These are phyloP conservation scores for Biston betularia DNA, from an alignment of 2,888 invertebrate genomes.

Conservation along the genomic window DNA sequence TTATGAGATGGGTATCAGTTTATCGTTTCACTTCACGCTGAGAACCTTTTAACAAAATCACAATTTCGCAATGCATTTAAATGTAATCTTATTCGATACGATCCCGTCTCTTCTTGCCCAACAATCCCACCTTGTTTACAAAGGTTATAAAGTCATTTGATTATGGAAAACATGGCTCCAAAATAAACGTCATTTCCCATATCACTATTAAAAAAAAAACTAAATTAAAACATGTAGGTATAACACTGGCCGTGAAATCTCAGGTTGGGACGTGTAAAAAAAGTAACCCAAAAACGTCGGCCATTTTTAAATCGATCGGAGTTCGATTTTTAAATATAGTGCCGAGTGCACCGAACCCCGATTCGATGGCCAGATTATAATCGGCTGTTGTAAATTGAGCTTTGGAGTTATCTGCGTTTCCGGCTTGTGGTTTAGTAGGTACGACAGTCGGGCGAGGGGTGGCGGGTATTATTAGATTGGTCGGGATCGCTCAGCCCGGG, in stretches of 20 bases:
- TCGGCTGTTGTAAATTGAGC: conserved; percentile 65
- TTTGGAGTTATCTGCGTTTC: conserved; percentile 50
- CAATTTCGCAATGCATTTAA: conserved; percentile 72
- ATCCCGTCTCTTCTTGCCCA: conserved; percentile 50
- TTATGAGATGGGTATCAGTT: conserved; percentile 61
- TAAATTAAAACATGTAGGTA: conserved; percentile 60
- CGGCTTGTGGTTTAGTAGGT: conserved; percentile 49
- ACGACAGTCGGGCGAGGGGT: conserved; percentile 52
- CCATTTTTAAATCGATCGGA: conserved; percentile 76
- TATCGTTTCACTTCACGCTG: conserved; percentile 69
- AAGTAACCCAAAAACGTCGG: conserved; percentile 53
- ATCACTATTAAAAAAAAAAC: conserved; percentile 42
- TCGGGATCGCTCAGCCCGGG: conserved; percentile 70
- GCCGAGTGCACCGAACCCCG: conserved; percentile 80
- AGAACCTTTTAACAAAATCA: conserved; percentile 64
- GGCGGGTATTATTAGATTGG: conserved; percentile 63
- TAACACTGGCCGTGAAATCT: conserved; percentile 52
- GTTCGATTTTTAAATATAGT: conserved; percentile 80
- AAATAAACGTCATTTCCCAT: conserved; percentile 40
- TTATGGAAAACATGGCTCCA: conserved; percentile 43
- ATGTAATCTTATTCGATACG: conserved; percentile 63
- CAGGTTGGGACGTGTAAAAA: conserved; percentile 47
- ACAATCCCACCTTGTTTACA: conserved; percentile 55
- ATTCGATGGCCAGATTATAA: conserved; percentile 69
- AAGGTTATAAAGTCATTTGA: conserved; percentile 63